Conservation (phyloP, 2,797 vertebrate species). For the Bufotes viridis region DNA sequence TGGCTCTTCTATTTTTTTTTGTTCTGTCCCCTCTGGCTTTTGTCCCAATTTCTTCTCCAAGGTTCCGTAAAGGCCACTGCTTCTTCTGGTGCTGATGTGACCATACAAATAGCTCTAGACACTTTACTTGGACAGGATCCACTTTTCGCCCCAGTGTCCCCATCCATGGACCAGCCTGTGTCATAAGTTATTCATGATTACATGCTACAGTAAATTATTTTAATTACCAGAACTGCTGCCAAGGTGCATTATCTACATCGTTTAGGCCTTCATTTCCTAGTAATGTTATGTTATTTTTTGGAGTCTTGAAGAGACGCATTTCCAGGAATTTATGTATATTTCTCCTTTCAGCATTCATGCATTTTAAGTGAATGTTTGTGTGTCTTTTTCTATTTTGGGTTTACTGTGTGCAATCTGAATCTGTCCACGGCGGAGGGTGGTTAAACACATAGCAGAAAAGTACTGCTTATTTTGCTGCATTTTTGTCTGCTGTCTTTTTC, state of each 20-base stretch:
- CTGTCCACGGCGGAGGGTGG: not conserved
- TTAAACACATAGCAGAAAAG: too few species aligned
- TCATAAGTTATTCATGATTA: constrained; percentile 20
- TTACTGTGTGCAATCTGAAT: not conserved
- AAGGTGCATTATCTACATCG: constrained; percentile 19
- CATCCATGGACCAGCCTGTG: constrained; percentile 1
- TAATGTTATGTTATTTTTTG: constrained; percentile 5
- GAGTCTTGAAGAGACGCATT: not conserved
- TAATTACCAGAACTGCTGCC: constrained; percentile 12
- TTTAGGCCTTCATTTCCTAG: constrained; percentile 11
- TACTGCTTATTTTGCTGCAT: too few species aligned
- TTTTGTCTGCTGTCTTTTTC: too few species aligned
- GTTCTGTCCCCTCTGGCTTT: not conserved
- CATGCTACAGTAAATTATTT: constrained; percentile 13
- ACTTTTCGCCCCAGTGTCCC: constrained; percentile 6
- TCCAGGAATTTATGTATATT: constrained; percentile 16
- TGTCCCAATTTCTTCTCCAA: not conserved
- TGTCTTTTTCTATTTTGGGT: not conserved
- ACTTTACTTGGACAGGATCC: not conserved
- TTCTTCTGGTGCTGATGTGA: not conserved
- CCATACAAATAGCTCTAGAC: not conserved
- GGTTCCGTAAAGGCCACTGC: not conserved
- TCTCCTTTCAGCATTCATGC: not conserved
- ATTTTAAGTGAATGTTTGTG: not conserved
- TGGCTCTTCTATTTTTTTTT: not conserved